phyloP scores from a whole-genome alignment of 1,140 invertebrate genomes.

The Cyclargus thomasi region DNA sequence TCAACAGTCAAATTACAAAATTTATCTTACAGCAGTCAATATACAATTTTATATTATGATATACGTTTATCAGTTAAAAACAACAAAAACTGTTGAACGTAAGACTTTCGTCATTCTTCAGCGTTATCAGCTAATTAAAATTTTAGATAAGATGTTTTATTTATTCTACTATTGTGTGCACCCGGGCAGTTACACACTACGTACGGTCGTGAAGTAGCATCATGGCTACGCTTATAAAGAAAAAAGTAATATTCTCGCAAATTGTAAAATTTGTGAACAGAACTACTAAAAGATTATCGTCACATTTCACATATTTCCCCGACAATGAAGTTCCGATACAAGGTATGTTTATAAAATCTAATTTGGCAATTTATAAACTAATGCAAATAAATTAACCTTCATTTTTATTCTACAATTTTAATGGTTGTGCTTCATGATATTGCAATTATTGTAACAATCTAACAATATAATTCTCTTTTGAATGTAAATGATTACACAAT shows the following conservation, averaged over 20 bases:
- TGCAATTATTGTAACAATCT: background rate
- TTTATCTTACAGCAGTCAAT: background rate
- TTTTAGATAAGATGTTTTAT: constrained; percentile 64
- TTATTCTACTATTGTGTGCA: constrained; percentile 37
- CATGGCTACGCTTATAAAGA: constrained; percentile 46
- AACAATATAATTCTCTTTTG: too few species aligned
- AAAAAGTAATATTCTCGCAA: constrained; percentile 40
- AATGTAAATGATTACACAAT: too few species aligned
- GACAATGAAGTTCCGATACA: constrained; percentile 55
- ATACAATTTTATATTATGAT: background rate
- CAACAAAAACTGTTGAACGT: constrained; percentile 20
- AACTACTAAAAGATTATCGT: constrained; percentile 51
- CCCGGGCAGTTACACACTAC: constrained; percentile 10
- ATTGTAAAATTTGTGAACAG: constrained; percentile 51
- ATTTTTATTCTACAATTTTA: background rate
- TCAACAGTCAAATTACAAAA: background rate
- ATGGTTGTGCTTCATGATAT: too few species aligned
- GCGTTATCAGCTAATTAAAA: constrained; percentile 55
- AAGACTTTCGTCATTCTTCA: constrained; percentile 36
- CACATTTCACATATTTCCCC: constrained; percentile 64
- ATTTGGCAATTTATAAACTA: background rate
- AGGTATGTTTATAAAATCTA: constrained; percentile 35
- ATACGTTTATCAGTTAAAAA: constrained; percentile 11
- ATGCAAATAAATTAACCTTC: background rate
- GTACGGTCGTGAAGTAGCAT: constrained; percentile 28